Percentiles rank a stretch among this genome's conserved stretches.
Evolutionary conservation across 2,888 invertebrate species (phyloP).

Genomic region (Tuberolachnus salignus): DNA sequence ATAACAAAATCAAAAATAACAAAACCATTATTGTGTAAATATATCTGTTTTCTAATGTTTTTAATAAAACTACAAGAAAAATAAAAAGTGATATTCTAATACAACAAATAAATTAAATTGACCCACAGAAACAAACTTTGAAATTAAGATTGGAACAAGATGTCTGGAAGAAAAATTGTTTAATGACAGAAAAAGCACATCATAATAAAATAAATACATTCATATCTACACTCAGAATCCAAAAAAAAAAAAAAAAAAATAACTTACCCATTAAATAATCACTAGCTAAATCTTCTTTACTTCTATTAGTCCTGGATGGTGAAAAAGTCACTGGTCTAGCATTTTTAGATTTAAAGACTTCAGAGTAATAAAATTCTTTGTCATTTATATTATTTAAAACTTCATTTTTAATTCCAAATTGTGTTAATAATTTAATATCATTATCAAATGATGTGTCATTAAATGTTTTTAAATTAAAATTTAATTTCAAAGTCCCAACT

Average conservation of each 20-base stretch:
- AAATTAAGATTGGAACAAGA: too few relatives aligned
- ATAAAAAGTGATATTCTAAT: too few relatives aligned
- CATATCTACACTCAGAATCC: too few relatives aligned
- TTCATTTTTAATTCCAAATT: constrained; percentile 33
- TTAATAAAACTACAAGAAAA: too few relatives aligned
- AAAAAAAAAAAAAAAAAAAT: constrained; percentile 1
- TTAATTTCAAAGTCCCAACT: constrained; percentile 38
- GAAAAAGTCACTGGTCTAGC: neutral
- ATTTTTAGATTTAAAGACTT: neutral
- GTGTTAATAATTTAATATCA: constrained; percentile 27
- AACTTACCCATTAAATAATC: constrained; percentile 51
- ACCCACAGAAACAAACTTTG: too few relatives aligned
- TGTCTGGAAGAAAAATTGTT: too few relatives aligned
- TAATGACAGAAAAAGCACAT: too few relatives aligned
- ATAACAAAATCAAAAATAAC: too few relatives aligned
- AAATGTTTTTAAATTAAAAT: constrained; percentile 38
- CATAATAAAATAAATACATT: too few relatives aligned
- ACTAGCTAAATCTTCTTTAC: constrained; percentile 47
- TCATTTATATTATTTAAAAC: constrained; percentile 12
- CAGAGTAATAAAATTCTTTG: neutral
- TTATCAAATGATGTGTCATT: constrained; percentile 42
- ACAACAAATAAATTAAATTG: too few relatives aligned
- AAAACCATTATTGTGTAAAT: too few relatives aligned
- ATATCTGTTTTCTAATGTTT: too few relatives aligned
- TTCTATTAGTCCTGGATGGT: neutral